Conservation (phyloP, 2,797 vertebrate species). For the Alfaro cultratus region DNA sequence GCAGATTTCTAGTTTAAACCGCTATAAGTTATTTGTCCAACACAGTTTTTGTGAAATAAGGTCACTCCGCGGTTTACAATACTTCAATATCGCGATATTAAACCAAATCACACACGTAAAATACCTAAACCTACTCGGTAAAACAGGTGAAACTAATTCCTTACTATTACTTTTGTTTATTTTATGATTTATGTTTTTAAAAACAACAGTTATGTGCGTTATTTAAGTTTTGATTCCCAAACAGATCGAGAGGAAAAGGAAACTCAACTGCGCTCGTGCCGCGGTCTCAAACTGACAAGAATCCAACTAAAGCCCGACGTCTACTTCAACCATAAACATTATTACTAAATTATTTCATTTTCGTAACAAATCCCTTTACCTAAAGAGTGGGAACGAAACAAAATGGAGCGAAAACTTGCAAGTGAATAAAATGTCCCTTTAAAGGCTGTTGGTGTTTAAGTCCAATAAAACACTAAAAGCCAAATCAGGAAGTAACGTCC, state of each 20-base stretch:
- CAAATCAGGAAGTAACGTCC: conserved; percentile 8
- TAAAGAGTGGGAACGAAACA: background rate
- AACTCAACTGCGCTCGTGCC: background rate
- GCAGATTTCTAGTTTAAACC: background rate
- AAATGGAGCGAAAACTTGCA: background rate
- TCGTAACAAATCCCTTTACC: no score
- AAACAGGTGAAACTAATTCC: background rate
- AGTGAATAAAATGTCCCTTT: background rate
- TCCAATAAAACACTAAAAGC: background rate
- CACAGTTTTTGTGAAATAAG: background rate
- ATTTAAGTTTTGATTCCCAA: background rate
- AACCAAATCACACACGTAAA: background rate
- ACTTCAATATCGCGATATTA: background rate
- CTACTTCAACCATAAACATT: background rate
- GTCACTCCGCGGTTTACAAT: background rate
- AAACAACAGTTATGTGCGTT: background rate
- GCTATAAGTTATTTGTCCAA: background rate
- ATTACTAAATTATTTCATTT: background rate
- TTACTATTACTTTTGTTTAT: background rate
- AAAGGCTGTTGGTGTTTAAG: background rate
- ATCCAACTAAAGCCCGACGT: background rate
- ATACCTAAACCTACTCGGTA: background rate
- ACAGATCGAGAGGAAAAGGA: background rate
- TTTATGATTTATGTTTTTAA: background rate
- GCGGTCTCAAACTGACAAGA: background rate